phyloP scores from a whole-genome alignment of 1,140 invertebrate species.

The Planococcus citri region DNA sequence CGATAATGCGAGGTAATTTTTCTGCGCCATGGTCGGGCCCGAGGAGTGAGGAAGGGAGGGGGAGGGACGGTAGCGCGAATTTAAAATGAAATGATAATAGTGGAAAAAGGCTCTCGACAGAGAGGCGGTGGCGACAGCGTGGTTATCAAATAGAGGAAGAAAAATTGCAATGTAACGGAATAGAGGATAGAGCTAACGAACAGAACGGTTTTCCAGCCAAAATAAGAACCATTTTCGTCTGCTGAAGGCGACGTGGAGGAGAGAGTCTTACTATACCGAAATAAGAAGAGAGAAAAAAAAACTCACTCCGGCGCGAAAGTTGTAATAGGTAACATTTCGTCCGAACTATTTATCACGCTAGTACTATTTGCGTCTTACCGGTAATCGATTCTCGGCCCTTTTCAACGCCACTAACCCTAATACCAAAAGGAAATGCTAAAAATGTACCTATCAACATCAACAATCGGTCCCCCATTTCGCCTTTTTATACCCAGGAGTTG shows the following conservation, averaged over 20 bases:
- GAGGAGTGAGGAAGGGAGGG: neutral
- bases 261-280: too few relatives aligned
- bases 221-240: too few relatives aligned
- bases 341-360: neutral
- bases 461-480: neutral
- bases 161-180: neutral
- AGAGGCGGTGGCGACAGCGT: too few relatives aligned
- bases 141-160: neutral
- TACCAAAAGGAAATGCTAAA: constrained; percentile 1
- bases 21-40: neutral
- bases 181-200: too few relatives aligned
- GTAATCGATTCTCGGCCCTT: neutral
- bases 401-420: neutral
- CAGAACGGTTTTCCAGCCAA: neutral
- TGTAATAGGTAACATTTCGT: constrained; percentile 7
- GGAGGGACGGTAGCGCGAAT: neutral
- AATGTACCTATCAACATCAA: constrained; percentile 7
- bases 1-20: constrained; percentile 7
- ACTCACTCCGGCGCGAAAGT: too few relatives aligned
- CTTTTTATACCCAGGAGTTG: neutral
- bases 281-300: neutral
- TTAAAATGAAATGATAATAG: constrained; percentile 2
- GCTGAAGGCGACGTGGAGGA: too few relatives aligned
- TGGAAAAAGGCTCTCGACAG: too few relatives aligned
- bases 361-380: neutral